Percentiles rank a stretch among this genome's conserved stretches.
These are phyloP conservation scores for Thyatira batis DNA, from an alignment of 2,888 invertebrate genomes.

Conservation along the genomic window DNA sequence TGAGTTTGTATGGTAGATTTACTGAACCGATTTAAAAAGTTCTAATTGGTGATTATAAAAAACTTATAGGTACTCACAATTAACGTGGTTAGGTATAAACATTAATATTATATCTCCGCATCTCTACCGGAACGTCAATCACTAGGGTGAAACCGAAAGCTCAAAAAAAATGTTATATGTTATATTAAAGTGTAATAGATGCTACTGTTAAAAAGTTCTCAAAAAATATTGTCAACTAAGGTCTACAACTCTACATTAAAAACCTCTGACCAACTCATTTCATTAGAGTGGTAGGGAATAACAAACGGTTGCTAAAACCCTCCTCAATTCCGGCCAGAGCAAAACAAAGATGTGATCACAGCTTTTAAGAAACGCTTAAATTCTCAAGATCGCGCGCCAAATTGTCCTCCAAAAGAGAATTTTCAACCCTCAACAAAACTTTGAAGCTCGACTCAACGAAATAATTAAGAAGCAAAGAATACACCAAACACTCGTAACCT, in stretches of 20 bases:
- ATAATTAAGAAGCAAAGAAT: constrained; percentile 34
- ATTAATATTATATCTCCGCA: too few relatives aligned
- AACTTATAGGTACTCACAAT: too few relatives aligned
- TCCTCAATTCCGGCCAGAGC: not conserved
- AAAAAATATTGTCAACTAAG: too few relatives aligned
- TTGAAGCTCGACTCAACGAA: constrained; percentile 19
- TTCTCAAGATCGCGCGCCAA: constrained; percentile 1
- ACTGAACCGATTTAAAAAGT: too few relatives aligned
- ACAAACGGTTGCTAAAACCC: not conserved
- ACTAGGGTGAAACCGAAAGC: too few relatives aligned
- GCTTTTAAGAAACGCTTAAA: not conserved
- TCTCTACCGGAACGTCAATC: too few relatives aligned
- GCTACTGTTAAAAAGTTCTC: too few relatives aligned
- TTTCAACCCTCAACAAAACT: constrained; percentile 20
- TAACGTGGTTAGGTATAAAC: too few relatives aligned
- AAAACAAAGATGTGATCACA: not conserved
- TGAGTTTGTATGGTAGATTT: too few relatives aligned
- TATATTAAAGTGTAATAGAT: too few relatives aligned
- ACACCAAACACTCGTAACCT: constrained; percentile 33
- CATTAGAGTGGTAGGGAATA: not conserved
- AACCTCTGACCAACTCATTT: not conserved
- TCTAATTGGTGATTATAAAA: too few relatives aligned
- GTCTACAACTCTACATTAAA: not conserved
- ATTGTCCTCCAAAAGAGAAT: constrained; percentile 1
- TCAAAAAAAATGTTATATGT: too few relatives aligned